These are phyloP conservation scores for Electrophaes corylata DNA, from an alignment of 2,888 invertebrate species.

Conservation along the genomic window DNA sequence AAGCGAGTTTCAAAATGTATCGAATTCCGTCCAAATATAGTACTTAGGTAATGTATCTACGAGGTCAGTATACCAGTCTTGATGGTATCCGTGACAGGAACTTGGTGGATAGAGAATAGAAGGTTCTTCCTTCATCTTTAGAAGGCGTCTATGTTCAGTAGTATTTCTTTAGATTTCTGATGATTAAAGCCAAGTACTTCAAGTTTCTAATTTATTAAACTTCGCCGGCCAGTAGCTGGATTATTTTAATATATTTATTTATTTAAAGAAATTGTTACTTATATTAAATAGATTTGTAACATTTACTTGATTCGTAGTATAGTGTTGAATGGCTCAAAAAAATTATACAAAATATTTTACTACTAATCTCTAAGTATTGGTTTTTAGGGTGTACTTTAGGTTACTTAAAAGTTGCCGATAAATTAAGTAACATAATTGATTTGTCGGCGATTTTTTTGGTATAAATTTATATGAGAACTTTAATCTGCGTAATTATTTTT, in stretches of 20 bases:
- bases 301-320: no score
- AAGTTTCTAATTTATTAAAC: no score
- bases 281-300: no score
- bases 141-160: no score
- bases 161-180: no score
- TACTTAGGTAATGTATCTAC: no score
- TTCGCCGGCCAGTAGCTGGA: no score
- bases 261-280: background rate
- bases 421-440: slow-evolving; percentile 49
- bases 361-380: slow-evolving; percentile 28
- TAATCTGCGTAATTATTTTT: slow-evolving; percentile 51
- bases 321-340: slow-evolving; percentile 19
- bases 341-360: slow-evolving; percentile 24
- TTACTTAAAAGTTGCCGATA: slow-evolving; percentile 70
- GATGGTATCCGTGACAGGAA: no score
- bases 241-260: background rate
- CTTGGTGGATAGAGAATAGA: no score
- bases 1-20: background rate
- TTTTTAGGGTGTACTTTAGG: slow-evolving; percentile 48
- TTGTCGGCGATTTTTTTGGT: slow-evolving; percentile 72
- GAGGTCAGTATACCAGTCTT: no score
- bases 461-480: slow-evolving; percentile 53
- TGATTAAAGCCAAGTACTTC: no score
- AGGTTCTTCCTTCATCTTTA: no score
- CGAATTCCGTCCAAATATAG: background rate